Evolutionary conservation across 2,113 vertebrate species (phyloP).

Genomic region (Megaceryle maxima): DNA sequence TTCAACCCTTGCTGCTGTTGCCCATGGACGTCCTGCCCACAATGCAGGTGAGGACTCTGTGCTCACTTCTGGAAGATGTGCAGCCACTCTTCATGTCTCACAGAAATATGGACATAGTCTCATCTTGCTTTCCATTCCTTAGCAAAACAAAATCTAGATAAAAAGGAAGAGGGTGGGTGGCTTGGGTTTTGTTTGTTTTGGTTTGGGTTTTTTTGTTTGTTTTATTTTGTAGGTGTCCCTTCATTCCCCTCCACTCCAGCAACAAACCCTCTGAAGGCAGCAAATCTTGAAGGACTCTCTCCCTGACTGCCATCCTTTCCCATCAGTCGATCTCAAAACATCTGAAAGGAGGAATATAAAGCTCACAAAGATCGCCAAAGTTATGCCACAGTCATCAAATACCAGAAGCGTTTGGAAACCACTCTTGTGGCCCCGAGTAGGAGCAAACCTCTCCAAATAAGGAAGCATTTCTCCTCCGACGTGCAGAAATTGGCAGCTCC

Average conservation of each 20-base stretch:
- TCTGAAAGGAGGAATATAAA: background rate
- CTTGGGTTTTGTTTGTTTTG: background rate
- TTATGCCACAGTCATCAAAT: constrained; percentile 58
- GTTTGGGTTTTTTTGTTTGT: too few species aligned
- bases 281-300: background rate
- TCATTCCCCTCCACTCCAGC: background rate
- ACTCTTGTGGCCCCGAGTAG: background rate
- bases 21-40: rapidly evolving
- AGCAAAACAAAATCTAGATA: background rate
- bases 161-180: background rate
- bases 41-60: rapidly evolving
- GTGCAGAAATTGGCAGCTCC: constrained; percentile 55
- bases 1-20: background rate
- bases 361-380: background rate
- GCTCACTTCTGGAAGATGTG: background rate
- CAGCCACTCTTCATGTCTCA: background rate
- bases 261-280: background rate
- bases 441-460: constrained; percentile 63
- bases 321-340: background rate
- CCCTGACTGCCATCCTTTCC: background rate
- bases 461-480: constrained; percentile 36
- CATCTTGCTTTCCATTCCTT: background rate
- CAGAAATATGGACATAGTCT: rapidly evolving
- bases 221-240: background rate
- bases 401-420: constrained; percentile 47